phyloP scores from a whole-genome alignment of 2,797 vertebrate species.

The Harpagifer antarcticus region DNA sequence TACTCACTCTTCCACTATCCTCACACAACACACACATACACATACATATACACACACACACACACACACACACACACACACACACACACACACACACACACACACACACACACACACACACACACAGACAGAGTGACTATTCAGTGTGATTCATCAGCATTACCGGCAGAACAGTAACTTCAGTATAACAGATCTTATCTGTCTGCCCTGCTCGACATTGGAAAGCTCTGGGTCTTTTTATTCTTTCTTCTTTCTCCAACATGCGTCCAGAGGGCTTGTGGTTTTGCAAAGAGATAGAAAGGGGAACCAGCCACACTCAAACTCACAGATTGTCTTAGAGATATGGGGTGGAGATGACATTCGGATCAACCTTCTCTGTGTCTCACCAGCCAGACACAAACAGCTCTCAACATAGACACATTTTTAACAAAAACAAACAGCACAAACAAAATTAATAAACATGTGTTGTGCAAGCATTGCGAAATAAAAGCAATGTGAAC shows the following conservation, averaged over 20 bases:
- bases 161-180: slow-evolving; percentile 75
- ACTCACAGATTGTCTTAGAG: slow-evolving; percentile 54
- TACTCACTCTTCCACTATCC: slow-evolving; percentile 10
- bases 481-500: background rate
- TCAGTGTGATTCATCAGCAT: slow-evolving; percentile 73
- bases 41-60: slow-evolving; percentile 13
- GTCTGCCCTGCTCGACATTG: slow-evolving; percentile 60
- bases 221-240: slow-evolving; percentile 54
- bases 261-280: slow-evolving; percentile 68
- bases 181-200: slow-evolving; percentile 77
- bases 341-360: slow-evolving; percentile 58
- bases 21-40: slow-evolving; percentile 2
- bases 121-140: slow-evolving; percentile 50
- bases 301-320: slow-evolving; percentile 41
- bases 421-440: slow-evolving; percentile 3
- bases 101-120: background rate
- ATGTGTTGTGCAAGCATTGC: background rate
- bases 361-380: slow-evolving; percentile 39
- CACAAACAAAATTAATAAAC: background rate
- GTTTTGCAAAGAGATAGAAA: slow-evolving; percentile 60
- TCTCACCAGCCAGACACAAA: slow-evolving; percentile 29
- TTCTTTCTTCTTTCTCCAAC: slow-evolving; percentile 68
- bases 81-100: no score
- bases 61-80: no score
- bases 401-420: background rate